Conservation (phyloP, 2,888 invertebrate species). For the Ornithoptera alexandrae region DNA sequence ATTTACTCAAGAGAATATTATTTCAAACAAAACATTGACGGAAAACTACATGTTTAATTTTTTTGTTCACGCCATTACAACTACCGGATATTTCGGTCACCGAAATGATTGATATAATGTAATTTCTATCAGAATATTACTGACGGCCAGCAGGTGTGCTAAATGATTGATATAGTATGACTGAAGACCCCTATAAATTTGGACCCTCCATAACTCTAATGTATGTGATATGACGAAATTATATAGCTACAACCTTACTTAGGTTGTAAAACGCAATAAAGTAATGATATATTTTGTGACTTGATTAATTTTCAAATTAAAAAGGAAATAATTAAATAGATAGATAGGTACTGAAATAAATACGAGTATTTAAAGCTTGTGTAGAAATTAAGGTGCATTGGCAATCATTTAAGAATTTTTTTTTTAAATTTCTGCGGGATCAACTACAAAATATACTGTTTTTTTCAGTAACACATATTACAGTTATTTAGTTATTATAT, state of each 20-base stretch:
- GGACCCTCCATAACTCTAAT: conserved; percentile 2
- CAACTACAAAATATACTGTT: no score
- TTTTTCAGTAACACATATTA: no score
- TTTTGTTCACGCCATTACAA: not conserved
- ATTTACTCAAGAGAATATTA: no score
- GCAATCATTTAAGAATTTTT: no score
- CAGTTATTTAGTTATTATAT: no score
- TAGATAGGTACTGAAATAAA: no score
- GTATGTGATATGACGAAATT: not conserved
- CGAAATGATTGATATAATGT: conserved; percentile 14
- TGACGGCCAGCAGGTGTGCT: conserved; percentile 16
- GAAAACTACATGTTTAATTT: no score
- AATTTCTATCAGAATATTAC: conserved; percentile 13
- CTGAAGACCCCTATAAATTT: conserved; percentile 11
- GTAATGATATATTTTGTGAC: not conserved
- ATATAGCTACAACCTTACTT: not conserved
- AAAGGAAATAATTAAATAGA: not conserved
- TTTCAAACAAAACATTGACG: no score
- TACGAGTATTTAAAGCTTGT: no score
- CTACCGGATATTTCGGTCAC: not conserved
- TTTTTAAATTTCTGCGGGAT: no score
- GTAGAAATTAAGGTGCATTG: no score
- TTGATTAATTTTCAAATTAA: not conserved
- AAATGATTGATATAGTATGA: conserved; percentile 10
- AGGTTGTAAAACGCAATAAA: not conserved